Percentiles rank a stretch among this genome's conserved stretches.
These are phyloP conservation scores for Apus apus DNA, from an alignment of 2,113 vertebrate species.

Conservation along the genomic window DNA sequence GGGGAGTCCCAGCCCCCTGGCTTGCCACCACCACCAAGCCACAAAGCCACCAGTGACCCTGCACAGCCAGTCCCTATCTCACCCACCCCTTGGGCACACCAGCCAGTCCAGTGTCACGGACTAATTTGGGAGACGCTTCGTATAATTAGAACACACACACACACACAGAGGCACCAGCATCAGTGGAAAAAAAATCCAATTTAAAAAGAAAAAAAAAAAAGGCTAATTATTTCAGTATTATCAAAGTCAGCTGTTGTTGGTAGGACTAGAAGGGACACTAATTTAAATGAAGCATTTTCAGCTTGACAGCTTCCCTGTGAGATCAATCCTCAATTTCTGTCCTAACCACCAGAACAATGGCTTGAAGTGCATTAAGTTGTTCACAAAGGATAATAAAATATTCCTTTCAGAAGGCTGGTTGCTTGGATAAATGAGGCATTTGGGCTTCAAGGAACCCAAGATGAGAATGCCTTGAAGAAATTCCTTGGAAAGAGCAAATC, in stretches of 20 bases:
- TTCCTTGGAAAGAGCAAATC: conserved; percentile 69
- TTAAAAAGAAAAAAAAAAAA: conserved; percentile 3
- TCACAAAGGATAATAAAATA: conserved; percentile 68
- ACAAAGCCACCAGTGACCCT: neutral
- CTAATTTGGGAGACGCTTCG: neutral
- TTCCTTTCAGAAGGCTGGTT: conserved; percentile 35
- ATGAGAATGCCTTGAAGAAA: conserved; percentile 57
- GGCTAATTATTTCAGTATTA: conserved; percentile 60
- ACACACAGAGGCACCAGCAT: conserved; percentile 3
- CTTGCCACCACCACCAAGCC: fast-evolving
- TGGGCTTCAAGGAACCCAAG: conserved; percentile 59
- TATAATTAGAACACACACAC: neutral
- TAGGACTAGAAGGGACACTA: conserved; percentile 53
- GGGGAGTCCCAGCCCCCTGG: fast-evolving
- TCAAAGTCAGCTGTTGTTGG: conserved; percentile 67
- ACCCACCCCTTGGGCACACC: fast-evolving
- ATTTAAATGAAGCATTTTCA: conserved; percentile 59
- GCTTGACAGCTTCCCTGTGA: conserved; percentile 66
- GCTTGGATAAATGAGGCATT: conserved; percentile 23
- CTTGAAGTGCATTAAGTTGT: conserved; percentile 53
- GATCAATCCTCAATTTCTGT: conserved; percentile 48
- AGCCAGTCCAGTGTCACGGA: neutral
- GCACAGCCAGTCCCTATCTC: fast-evolving
- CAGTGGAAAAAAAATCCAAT: conserved; percentile 8
- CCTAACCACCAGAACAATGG: conserved; percentile 61